Conservation (phyloP, 2,113 vertebrate genomes). For the Crotalus helleri region DNA sequence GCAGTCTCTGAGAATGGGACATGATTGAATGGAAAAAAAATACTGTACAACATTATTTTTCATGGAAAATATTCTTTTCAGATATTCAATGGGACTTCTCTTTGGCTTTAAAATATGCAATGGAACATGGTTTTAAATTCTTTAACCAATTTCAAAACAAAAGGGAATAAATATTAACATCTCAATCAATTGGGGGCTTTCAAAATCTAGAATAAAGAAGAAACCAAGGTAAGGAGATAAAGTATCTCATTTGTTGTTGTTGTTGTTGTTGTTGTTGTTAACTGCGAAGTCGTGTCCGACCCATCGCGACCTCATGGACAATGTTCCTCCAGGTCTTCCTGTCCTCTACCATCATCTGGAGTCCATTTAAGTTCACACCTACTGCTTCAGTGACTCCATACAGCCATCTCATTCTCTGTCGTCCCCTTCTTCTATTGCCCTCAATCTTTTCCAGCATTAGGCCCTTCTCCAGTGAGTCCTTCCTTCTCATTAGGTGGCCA, state of each 20-base stretch:
- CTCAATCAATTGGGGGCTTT: constrained; percentile 21
- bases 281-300: no score
- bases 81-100: background rate
- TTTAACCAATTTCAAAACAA: background rate
- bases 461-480: no score
- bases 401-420: no score
- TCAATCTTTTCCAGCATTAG: no score
- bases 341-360: no score
- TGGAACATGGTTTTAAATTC: constrained; percentile 25
- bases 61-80: constrained; percentile 3
- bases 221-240: constrained; percentile 19
- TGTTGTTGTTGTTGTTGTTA: no score
- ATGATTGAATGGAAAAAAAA: background rate
- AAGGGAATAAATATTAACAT: constrained; percentile 38
- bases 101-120: constrained; percentile 31
- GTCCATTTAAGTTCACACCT: no score
- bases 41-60: background rate
- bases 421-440: no score
- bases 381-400: no score
- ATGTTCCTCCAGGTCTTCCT: no score
- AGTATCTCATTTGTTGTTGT: background rate
- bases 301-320: no score
- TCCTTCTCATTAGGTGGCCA: no score
- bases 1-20: background rate
- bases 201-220: constrained; percentile 41